A percentile compares a stretch with the other conserved stretches of the same genome.
phyloP scores from a whole-genome alignment of 2,888 invertebrate genomes.

The Melanostoma scalare region DNA sequence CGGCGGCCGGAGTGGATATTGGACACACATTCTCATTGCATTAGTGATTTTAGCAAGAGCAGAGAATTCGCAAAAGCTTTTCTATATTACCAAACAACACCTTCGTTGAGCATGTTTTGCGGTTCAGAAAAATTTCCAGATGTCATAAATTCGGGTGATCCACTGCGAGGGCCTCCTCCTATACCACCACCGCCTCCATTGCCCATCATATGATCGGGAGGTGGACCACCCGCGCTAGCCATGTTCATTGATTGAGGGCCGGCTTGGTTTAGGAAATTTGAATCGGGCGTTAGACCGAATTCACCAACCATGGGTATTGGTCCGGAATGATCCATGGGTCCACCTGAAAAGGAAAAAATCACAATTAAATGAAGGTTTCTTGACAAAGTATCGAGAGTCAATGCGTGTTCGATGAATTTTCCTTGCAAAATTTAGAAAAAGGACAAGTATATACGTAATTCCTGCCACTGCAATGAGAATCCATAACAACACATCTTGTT shows the following conservation, averaged over 20 bases:
- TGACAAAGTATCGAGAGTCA: no score
- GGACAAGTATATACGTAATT: no score
- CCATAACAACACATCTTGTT: no score
- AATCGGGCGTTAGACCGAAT: constrained; percentile 88
- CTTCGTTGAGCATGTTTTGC: constrained; percentile 88
- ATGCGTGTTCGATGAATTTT: constrained; percentile 9
- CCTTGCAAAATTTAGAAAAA: not conserved
- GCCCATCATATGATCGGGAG: constrained; percentile 85
- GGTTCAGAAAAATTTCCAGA: constrained; percentile 86
- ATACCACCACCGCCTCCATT: constrained; percentile 78
- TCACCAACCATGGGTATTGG: constrained; percentile 89
- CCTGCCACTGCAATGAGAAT: no score
- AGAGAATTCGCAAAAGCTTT: constrained; percentile 81
- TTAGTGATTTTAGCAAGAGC: constrained; percentile 79
- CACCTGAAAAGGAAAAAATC: constrained; percentile 82
- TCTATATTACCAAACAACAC: constrained; percentile 87
- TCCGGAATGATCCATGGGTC: constrained; percentile 88
- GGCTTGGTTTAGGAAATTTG: constrained; percentile 83
- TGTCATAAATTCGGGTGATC: constrained; percentile 89
- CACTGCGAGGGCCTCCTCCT: constrained; percentile 86
- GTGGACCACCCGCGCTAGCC: constrained; percentile 82
- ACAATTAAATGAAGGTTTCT: not conserved
- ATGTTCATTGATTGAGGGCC: constrained; percentile 81
- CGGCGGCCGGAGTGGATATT: not conserved
- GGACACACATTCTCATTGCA: constrained; percentile 55